phyloP scores from a whole-genome alignment of 2,888 invertebrate species.

The Euplagia quadripunctaria region DNA sequence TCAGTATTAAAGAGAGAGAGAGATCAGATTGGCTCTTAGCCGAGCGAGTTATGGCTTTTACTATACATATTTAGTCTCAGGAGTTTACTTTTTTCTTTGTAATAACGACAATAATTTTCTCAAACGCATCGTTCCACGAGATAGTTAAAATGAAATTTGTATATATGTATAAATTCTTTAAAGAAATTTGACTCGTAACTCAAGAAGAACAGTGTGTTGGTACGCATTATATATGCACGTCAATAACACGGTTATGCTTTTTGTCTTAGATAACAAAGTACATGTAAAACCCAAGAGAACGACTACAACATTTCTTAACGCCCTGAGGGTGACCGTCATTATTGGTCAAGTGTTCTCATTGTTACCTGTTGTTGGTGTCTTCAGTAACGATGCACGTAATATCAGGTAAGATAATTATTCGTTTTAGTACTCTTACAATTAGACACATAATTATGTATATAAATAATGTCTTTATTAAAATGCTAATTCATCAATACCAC shows the following conservation, averaged over 20 bases:
- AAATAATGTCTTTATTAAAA: not conserved
- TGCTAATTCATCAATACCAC: not conserved
- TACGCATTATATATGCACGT: not conserved
- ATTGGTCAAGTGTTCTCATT: slow-evolving; percentile 76
- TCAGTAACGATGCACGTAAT: slow-evolving; percentile 40
- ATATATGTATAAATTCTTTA: no score
- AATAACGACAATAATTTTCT: no score
- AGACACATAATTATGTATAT: no score
- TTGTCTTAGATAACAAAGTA: slow-evolving; percentile 72
- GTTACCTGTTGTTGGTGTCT: slow-evolving; percentile 71
- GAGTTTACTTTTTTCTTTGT: no score
- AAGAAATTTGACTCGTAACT: not conserved
- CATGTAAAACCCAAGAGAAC: slow-evolving; percentile 48
- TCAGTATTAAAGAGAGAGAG: no score
- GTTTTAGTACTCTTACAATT: not conserved
- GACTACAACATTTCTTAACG: slow-evolving; percentile 67
- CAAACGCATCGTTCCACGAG: no score
- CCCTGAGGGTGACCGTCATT: slow-evolving; percentile 66
- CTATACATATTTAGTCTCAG: no score
- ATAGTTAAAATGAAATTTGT: no score
- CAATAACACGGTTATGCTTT: not conserved
- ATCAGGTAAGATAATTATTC: slow-evolving; percentile 58
- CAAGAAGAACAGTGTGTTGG: not conserved
- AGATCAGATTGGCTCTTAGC: no score
- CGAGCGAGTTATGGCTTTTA: no score